phyloP scores from a whole-genome alignment of 2,113 vertebrate species.

The Heptranchias perlo region DNA sequence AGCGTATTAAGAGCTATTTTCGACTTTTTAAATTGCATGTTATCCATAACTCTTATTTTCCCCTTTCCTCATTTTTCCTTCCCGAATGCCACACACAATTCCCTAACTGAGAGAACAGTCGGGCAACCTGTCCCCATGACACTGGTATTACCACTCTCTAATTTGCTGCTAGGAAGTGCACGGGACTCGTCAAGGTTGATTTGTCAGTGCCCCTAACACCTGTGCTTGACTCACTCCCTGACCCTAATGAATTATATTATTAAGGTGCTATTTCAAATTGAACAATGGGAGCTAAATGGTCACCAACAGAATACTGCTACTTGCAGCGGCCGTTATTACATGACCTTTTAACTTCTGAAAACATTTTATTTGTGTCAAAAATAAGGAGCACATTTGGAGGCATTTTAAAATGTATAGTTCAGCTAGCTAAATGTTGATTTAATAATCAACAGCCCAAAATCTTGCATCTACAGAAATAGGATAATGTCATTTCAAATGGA shows the following conservation, averaged over 20 bases:
- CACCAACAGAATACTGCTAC: not conserved
- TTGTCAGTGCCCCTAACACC: not conserved
- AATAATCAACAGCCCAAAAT: not conserved
- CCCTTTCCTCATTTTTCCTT: not conserved
- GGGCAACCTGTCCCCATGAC: not conserved
- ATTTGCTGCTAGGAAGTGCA: not conserved
- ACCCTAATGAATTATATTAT: not conserved
- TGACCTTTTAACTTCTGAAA: not conserved
- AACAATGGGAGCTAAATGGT: not conserved
- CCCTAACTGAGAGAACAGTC: not conserved
- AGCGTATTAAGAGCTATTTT: not conserved
- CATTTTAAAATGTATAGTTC: too few relatives aligned
- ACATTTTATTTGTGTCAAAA: not conserved
- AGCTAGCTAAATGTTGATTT: not conserved
- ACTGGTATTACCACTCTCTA: not conserved
- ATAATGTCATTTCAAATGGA: not conserved
- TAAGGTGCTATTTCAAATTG: not conserved
- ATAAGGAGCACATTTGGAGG: not conserved
- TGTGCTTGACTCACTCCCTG: not conserved
- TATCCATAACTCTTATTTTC: not conserved
- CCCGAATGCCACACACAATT: too few relatives aligned
- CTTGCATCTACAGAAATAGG: not conserved
- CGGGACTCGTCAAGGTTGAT: not conserved
- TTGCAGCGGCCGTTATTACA: not conserved
- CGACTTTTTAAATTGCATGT: not conserved